Evolutionary conservation across 2,797 vertebrate species (phyloP).

Genomic region (Chaetophractus vellerosus): DNA sequence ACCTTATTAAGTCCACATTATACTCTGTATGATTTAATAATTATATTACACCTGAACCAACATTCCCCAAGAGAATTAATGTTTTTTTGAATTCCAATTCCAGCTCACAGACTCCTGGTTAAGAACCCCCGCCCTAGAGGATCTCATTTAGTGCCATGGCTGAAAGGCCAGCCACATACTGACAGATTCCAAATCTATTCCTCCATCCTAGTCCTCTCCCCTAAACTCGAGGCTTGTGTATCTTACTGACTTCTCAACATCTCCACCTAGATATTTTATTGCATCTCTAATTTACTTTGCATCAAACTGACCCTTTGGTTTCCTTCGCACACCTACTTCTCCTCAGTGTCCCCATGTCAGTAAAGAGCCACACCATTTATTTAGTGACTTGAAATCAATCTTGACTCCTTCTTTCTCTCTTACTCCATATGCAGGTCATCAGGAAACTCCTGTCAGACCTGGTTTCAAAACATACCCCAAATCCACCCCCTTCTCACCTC

Average conservation of each 20-base stretch:
- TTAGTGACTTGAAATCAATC: background rate
- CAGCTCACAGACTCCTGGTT: no score
- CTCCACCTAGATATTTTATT: background rate
- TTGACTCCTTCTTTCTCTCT: background rate
- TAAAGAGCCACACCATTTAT: background rate
- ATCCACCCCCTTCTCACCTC: background rate
- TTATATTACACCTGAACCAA: no score
- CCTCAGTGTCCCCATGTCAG: background rate
- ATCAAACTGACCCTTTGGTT: background rate
- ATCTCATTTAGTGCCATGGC: background rate
- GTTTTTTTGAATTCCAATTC: no score
- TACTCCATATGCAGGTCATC: background rate
- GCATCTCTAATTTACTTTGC: background rate
- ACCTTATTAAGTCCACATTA: no score
- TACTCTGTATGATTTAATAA: no score
- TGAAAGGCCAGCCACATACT: background rate
- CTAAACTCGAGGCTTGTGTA: background rate
- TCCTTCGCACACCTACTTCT: background rate
- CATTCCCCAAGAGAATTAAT: no score
- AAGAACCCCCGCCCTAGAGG: background rate
- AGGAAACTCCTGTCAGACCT: background rate
- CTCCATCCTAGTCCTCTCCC: background rate
- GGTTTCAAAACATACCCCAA: background rate
- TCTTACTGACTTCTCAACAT: background rate
- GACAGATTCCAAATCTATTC: conserved; percentile 1